Conservation (phyloP, 2,888 invertebrate genomes). For the Copidosoma aretas region DNA sequence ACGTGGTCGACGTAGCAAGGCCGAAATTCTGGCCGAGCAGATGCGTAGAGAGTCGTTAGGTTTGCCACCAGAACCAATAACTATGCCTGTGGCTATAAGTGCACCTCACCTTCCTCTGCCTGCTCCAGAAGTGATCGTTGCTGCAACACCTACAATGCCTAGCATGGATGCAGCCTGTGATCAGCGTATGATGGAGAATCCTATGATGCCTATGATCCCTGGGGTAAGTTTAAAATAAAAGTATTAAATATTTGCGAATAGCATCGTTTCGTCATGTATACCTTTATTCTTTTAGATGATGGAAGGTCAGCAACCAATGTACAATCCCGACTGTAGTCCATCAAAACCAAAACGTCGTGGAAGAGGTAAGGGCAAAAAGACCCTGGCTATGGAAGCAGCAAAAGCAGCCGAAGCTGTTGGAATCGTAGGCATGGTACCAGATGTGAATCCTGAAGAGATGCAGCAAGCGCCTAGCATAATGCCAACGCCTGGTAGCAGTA, state of each 20-base stretch:
- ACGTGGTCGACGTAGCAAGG: slow-evolving; percentile 59
- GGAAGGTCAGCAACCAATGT: slow-evolving; percentile 52
- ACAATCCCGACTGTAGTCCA: slow-evolving; percentile 54
- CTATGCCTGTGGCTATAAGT: slow-evolving; percentile 25
- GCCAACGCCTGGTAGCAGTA: slow-evolving; percentile 58
- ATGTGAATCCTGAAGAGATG: slow-evolving; percentile 54
- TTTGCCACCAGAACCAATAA: slow-evolving; percentile 40
- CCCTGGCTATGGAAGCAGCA: slow-evolving; percentile 59
- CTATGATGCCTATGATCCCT: slow-evolving; percentile 41
- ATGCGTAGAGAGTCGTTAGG: slow-evolving; percentile 58
- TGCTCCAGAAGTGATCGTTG: background rate
- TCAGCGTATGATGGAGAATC: slow-evolving; percentile 37
- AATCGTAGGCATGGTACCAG: slow-evolving; percentile 46
- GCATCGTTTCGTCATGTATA: slow-evolving; percentile 15
- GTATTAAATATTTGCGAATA: background rate
- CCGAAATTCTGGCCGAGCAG: slow-evolving; percentile 60
- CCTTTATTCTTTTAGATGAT: slow-evolving; percentile 52
- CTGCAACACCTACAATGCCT: slow-evolving; percentile 12
- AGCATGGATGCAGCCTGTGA: slow-evolving; percentile 27
- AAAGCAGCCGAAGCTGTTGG: slow-evolving; percentile 65
- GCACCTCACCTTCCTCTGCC: background rate
- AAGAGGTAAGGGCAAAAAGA: slow-evolving; percentile 61
- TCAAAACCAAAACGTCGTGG: slow-evolving; percentile 59
- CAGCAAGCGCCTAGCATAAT: slow-evolving; percentile 47
- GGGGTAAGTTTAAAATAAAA: slow-evolving; percentile 38